A percentile compares a stretch with the other conserved stretches of the same genome.
phyloP scores from a whole-genome alignment of 1,140 invertebrate genomes.

The Papilio polyxenes region DNA sequence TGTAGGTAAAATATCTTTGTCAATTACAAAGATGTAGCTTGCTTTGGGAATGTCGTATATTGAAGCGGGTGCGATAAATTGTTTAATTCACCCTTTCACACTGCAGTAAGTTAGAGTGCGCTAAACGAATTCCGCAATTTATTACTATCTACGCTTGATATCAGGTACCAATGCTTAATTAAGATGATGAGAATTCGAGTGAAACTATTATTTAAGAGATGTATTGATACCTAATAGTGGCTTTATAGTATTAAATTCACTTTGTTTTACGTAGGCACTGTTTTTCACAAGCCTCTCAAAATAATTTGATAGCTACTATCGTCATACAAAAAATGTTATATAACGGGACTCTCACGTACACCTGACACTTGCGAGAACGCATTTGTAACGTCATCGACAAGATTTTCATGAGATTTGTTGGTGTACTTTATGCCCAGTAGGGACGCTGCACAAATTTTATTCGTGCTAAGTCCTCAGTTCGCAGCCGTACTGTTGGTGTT shows the following conservation, averaged over 20 bases:
- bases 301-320: too few relatives aligned
- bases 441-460: too few relatives aligned
- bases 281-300: too few relatives aligned
- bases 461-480: too few relatives aligned
- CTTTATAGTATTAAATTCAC: neutral
- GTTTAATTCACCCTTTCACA: slow-evolving; percentile 17
- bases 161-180: neutral
- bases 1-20: neutral
- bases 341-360: too few relatives aligned
- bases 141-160: neutral
- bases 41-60: slow-evolving; percentile 27
- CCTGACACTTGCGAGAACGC: too few relatives aligned
- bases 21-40: slow-evolving; percentile 15
- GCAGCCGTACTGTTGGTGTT: too few relatives aligned
- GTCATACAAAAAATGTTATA: too few relatives aligned
- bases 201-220: neutral
- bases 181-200: neutral
- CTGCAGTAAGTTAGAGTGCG: slow-evolving; percentile 15
- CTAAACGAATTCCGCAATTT: slow-evolving; percentile 14
- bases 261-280: neutral
- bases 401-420: too few relatives aligned
- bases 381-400: too few relatives aligned
- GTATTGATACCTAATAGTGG: too few relatives aligned
- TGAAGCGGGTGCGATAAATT: slow-evolving; percentile 16
- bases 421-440: too few relatives aligned